A percentile compares a stretch with the other conserved stretches of the same genome.
Conservation (phyloP, 2,888 invertebrate species). For the Alloplasta piceator region DNA sequence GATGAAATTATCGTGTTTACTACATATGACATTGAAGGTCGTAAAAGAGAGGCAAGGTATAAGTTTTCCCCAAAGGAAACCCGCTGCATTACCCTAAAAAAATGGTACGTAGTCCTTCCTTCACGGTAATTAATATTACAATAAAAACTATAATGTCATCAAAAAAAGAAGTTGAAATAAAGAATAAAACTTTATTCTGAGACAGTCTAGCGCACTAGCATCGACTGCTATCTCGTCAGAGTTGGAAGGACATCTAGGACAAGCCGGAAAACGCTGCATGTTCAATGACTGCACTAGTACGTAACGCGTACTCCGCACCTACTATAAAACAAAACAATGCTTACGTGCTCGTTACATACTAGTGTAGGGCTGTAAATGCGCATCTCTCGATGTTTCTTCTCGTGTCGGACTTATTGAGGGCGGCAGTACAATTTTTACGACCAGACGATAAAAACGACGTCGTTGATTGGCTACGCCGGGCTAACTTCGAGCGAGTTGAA, state of each 20-base stretch:
- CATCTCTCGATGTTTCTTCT: background rate
- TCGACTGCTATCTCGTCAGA: too few species aligned
- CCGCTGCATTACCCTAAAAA: too few species aligned
- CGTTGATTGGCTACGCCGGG: slow-evolving; percentile 58
- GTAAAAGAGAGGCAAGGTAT: too few species aligned
- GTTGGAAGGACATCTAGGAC: background rate
- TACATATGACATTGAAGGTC: too few species aligned
- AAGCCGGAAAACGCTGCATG: slow-evolving; percentile 10
- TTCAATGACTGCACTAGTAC: slow-evolving; percentile 36
- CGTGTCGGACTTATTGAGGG: background rate
- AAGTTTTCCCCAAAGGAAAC: too few species aligned
- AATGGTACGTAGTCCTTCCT: too few species aligned
- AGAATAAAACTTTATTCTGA: too few species aligned
- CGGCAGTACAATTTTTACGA: slow-evolving; percentile 52
- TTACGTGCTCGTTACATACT: background rate
- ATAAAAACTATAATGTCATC: too few species aligned
- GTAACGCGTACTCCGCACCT: slow-evolving; percentile 12
- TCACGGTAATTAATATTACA: too few species aligned
- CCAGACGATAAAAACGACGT: slow-evolving; percentile 50
- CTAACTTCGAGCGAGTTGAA: slow-evolving; percentile 30
- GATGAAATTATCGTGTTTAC: too few species aligned
- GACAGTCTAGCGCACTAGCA: too few species aligned
- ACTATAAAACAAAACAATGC: slow-evolving; percentile 34
- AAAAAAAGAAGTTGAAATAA: too few species aligned
- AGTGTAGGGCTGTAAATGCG: background rate